Conservation (phyloP, 2,888 invertebrate genomes). For the Noctua pronuba region DNA sequence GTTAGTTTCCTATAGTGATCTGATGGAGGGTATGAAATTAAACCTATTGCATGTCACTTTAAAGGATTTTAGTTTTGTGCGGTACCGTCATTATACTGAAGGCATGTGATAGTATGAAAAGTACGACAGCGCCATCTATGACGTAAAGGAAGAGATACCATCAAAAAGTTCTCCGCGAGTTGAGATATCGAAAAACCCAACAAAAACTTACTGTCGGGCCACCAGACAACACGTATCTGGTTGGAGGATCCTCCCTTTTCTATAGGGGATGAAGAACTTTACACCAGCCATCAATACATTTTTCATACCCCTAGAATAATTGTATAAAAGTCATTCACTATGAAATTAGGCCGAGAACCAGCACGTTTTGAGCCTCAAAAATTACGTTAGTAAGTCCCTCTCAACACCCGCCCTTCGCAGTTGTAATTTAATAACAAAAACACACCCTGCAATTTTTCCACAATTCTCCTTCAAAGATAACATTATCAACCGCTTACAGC, state of each 20-base stretch:
- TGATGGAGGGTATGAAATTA: background rate
- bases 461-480: constrained; percentile 2
- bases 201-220: background rate
- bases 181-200: background rate
- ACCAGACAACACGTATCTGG: background rate
- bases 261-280: background rate
- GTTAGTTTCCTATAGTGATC: background rate
- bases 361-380: background rate
- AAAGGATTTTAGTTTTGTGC: background rate
- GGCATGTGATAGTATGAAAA: background rate
- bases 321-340: background rate
- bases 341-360: background rate
- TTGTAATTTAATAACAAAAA: background rate
- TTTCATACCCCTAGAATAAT: too few species aligned
- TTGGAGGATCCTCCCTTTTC: background rate
- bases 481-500: background rate
- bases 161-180: background rate
- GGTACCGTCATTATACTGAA: background rate
- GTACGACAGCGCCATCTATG: background rate
- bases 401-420: background rate
- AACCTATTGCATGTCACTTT: background rate
- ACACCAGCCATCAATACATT: too few species aligned
- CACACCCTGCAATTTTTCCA: background rate
- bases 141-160: background rate
- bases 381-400: background rate